Evolutionary conservation across 2,113 vertebrate species (phyloP), one percentile per base, ranked within the genome.

Genomic region (Campylomormyrus numenius): DNA sequence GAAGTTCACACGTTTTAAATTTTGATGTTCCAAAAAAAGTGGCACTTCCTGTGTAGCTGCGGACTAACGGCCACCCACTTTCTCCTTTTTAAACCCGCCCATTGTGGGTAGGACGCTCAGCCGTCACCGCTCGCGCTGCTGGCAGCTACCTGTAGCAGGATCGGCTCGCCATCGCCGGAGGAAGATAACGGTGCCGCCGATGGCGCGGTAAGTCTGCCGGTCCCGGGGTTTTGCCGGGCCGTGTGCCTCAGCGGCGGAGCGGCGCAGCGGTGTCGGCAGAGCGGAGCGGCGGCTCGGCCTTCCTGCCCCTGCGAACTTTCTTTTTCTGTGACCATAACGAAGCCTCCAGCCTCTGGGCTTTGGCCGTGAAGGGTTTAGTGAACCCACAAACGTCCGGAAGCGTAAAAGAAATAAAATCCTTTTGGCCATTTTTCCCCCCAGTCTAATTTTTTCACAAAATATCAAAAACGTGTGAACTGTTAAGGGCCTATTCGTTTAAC

Each of bases 81-180:
- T 97, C 95, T 94, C 95, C 95, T 95, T 94, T 93, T 94, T 96
- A 96, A 97, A 97, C 97, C 98, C 98, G 97, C 97, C 98, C 97
- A 96, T 96, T 97, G 97, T 98, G 97, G 97, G 97, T 97, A 98
- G 98, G 98, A 98, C 97, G 95, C 97, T 95, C 96, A 96, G 97
- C 94, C 97, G 96, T 96, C 97, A 96, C 96, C 96, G 96, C 96
- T 97, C 92, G 96, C 95, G 94, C 93, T 96, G 93, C 95, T 97
- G 95, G 96, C 95, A 95, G 95, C 95, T 95, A 97, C 96, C 95
- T 96, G 96, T 96, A 96, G 95, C 96, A 95, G 95, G 95, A 97
- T 96, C 95, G 96, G 96, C 93, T 96, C 96, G 94, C 96, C 96
- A 95, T 95, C 96, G 93, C 94, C 94, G 91, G 95, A 95, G 93